Evolutionary conservation across 2,888 invertebrate species (phyloP), one percentile per base, ranked within the genome.

Genomic region (Cheilosia urbana): DNA sequence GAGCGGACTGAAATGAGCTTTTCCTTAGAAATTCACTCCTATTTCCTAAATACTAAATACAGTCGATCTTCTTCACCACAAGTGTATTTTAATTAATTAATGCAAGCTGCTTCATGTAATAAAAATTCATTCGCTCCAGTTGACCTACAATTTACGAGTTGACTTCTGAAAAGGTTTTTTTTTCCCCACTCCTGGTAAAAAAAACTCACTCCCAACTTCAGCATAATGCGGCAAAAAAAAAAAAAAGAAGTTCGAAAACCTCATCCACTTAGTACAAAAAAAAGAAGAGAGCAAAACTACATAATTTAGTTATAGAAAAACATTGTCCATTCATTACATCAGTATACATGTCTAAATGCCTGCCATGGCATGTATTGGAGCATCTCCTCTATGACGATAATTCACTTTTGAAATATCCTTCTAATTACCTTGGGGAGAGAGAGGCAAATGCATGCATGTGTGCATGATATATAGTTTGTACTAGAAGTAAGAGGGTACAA

Each of bases 331-430:
- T 65, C 75, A 76, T 76, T 42, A 55, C 27, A 19, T 60, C 11
- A 24, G 5, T 47, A 21, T 21, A 53, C 62, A 45, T 21, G 58
- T 51, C n/a, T 19, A 27, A 40, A 51, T 49, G 45, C 17, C 27
- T 60, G 17, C 24, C 53, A 37, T 37, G 1, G 17, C 42, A 45
- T 55, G 51, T 11, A 40, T 34, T 24, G n/a, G 34, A 63, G 57
- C 5, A n/a, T 58, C 34, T 51, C 45, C 34, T 68, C 24, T 58
- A 57, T 65, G 57, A 37, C 63, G 55, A 71, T 71, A 78, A 71
- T 63, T 78, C 49, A 71, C 55, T 71, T 78, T 69, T 77, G 71
- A 65, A 63, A 71, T 78, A 71, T 63, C 69, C 57, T 71, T 78
- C 71, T 71, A 78, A 78, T 71, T 71, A 71, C 69, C 63, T 42